Evolutionary conservation across 2,797 vertebrate genomes (phyloP), one percentile per base, ranked within the genome.

Genomic region (Chloroceryle amazona): DNA sequence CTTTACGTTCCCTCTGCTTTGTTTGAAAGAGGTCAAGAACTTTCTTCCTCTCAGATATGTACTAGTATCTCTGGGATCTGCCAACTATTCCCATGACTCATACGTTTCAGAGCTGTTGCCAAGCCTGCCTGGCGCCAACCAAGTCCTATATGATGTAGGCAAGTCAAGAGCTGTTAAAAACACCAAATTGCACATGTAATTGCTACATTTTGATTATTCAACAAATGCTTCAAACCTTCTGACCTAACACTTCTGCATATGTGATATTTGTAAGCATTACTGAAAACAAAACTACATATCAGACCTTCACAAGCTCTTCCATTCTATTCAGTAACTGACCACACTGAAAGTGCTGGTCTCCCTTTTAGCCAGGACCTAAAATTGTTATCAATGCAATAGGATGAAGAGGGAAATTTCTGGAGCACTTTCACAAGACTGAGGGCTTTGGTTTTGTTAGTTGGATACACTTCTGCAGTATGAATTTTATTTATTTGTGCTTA

Each of bases 161-260:
- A 96, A 96, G 88, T 87, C 89, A 96, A 92, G 90, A 94, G 79
- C 78, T 41, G 90, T 91, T 94, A 94, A 93, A 95, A 96, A 81
- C 90, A 96, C 83, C 81, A 91, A 97, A 93, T 4, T 96, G 63
- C 93, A 89, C 51, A n/a, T 81, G 54, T 87, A 97, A 97, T 97
- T 97, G 91, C 80, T 68, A 82, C 17, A 75, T 82, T 91, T 81
- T 96, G 66, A 95, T 94, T 97, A 95, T 82, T 90, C 96, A 97
- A 94, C 93, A 95, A 91, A 95, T 28, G n/a, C 85, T 91, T 86
- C 76, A 94, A 88, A 88, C 46, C 60, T 86, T 84, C 85, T 79
- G 65, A 86, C 46, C 41, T 73, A 89, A 91, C 42, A 62, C n/a
- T 89, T 91, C 58, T 61, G n/a, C 20, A 2, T 88, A 76, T 85